Conservation (phyloP, 2,888 invertebrate genomes). For the Lapara coniferarum region DNA sequence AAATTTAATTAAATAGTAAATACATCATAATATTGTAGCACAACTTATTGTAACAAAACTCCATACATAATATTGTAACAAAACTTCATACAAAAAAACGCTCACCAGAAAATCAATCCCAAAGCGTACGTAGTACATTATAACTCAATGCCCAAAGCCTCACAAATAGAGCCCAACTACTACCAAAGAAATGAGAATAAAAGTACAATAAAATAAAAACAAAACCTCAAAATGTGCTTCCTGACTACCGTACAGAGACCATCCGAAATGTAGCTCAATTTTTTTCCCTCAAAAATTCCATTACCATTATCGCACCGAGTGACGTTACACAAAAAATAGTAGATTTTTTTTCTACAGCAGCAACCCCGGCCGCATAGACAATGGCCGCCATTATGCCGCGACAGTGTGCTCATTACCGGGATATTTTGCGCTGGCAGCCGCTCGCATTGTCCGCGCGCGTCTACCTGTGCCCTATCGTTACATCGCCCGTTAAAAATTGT, state of each 20-base stretch:
- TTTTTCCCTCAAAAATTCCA: constrained; percentile 37
- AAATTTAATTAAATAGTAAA: background rate
- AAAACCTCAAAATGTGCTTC: constrained; percentile 12
- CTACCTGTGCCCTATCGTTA: constrained; percentile 68
- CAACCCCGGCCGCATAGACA: constrained; percentile 69
- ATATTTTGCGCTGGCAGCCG: constrained; percentile 61
- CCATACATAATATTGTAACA: too few species aligned
- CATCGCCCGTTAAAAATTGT: constrained; percentile 28
- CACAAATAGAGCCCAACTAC: too few species aligned
- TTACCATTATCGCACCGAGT: constrained; percentile 41
- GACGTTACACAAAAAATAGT: constrained; percentile 45
- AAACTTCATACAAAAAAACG: too few species aligned
- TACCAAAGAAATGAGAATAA: background rate
- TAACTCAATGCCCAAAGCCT: too few species aligned
- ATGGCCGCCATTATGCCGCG: constrained; percentile 71
- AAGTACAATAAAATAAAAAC: background rate
- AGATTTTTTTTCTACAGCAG: constrained; percentile 53
- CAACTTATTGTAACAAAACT: too few species aligned
- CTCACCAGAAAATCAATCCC: too few species aligned
- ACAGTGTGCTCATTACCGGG: constrained; percentile 79
- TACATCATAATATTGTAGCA: too few species aligned
- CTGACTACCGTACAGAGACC: constrained; percentile 3
- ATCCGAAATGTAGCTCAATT: constrained; percentile 31
- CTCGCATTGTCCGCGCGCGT: constrained; percentile 66
- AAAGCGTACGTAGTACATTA: too few species aligned